Evolutionary conservation across 1,140 invertebrate species (phyloP).

Genomic region (Bombus polaris): DNA sequence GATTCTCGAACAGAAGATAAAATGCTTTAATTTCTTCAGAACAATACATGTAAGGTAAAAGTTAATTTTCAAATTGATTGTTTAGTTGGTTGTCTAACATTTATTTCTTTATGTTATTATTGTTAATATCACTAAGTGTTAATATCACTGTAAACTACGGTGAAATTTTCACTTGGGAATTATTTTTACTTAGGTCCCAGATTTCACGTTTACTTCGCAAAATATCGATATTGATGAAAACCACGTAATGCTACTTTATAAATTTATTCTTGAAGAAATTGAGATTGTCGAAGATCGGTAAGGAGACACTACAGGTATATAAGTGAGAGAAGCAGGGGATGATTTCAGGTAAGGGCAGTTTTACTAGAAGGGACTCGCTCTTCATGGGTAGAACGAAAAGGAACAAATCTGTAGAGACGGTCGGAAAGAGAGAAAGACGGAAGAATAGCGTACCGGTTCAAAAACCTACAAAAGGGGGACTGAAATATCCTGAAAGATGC

Average conservation of each 20-base stretch:
- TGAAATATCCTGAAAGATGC: slow-evolving; percentile 80
- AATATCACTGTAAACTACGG: too few relatives aligned
- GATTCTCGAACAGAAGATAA: background rate
- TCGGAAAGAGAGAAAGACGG: slow-evolving; percentile 39
- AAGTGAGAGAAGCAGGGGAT: slow-evolving; percentile 62
- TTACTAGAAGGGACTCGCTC: slow-evolving; percentile 53
- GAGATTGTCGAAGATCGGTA: slow-evolving; percentile 15
- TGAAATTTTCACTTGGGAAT: background rate
- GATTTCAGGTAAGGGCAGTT: slow-evolving; percentile 75
- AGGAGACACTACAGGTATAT: slow-evolving; percentile 52
- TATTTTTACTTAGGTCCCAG: background rate
- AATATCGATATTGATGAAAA: background rate
- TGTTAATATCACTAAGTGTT: too few relatives aligned
- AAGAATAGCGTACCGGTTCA: slow-evolving; percentile 79
- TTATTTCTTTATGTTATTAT: background rate
- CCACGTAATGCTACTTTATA: background rate
- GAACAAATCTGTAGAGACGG: slow-evolving; percentile 49
- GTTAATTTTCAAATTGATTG: background rate
- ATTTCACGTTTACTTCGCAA: background rate
- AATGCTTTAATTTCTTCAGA: background rate
- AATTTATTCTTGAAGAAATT: slow-evolving; percentile 51
- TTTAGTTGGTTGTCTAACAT: background rate
- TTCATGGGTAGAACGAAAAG: slow-evolving; percentile 32
- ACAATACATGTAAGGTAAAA: too few relatives aligned
- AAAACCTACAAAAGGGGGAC: slow-evolving; percentile 79